A percentile compares a stretch with the other conserved stretches of the same genome.
Conservation (phyloP, 2,797 vertebrate species). For the Tragelaphus oryx region DNA sequence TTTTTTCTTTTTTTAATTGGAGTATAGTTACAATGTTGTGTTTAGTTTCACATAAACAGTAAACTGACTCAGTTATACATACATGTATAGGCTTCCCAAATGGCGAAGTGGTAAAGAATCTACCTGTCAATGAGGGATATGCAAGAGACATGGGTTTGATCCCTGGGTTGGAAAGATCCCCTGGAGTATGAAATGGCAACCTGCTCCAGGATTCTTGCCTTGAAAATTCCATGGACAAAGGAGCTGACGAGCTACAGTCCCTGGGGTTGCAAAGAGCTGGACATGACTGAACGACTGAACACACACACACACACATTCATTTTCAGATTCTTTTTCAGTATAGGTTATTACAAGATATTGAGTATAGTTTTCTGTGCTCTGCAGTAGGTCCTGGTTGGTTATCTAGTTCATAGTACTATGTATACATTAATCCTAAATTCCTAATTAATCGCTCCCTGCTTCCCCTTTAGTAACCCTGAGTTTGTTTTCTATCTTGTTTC, state of each 20-base stretch:
- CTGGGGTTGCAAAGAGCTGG: neutral
- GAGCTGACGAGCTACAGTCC: neutral
- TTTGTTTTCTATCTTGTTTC: neutral
- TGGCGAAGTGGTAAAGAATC: neutral
- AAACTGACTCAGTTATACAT: neutral
- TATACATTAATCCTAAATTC: neutral
- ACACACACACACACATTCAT: neutral
- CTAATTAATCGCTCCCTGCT: neutral
- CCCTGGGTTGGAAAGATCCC: neutral
- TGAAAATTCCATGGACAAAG: neutral
- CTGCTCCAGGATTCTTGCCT: neutral
- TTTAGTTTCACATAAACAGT: neutral
- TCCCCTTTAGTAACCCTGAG: neutral
- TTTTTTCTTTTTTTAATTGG: neutral
- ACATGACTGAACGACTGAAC: neutral
- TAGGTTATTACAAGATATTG: neutral
- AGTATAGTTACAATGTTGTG: neutral
- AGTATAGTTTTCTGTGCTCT: neutral
- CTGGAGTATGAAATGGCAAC: neutral
- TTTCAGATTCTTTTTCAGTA: neutral
- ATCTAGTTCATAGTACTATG: neutral
- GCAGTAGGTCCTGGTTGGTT: neutral
- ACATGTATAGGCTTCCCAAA: neutral
- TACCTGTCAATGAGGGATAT: neutral
- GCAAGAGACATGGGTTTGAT: neutral